Percentiles rank a stretch among this genome's conserved stretches.
Evolutionary conservation across 2,113 vertebrate species (phyloP).

Genomic region (Serinus canaria): DNA sequence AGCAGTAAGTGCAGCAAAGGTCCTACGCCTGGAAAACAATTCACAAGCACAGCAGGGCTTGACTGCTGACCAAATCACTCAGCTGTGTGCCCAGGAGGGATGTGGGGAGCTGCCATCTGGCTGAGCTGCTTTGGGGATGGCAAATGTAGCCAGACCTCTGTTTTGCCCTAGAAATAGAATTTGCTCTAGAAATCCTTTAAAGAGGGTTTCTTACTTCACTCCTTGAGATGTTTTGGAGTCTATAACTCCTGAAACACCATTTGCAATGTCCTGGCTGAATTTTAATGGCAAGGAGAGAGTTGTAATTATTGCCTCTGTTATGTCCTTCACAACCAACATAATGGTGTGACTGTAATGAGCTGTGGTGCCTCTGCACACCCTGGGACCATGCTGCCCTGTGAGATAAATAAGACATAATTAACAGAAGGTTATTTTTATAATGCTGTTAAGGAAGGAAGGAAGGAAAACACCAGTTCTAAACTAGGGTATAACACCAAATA

Average conservation of each 20-base stretch:
- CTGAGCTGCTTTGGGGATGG: background rate
- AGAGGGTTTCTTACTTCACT: background rate
- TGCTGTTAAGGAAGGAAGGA: background rate
- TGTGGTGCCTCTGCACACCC: background rate
- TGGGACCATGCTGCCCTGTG: background rate
- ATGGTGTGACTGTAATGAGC: background rate
- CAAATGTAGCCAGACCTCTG: background rate
- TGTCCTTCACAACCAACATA: background rate
- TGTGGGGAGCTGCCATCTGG: background rate
- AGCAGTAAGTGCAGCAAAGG: background rate
- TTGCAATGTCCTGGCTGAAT: background rate
- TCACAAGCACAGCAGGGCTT: background rate
- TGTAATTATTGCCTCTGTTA: slow-evolving; percentile 24
- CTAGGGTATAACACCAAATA: background rate
- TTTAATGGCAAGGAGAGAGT: background rate
- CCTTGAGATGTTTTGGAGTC: background rate
- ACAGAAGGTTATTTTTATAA: slow-evolving; percentile 1
- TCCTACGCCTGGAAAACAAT: accelerated
- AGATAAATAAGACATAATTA: background rate
- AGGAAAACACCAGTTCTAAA: background rate
- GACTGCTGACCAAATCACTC: background rate
- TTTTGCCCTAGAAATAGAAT: background rate
- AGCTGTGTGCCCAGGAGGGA: background rate
- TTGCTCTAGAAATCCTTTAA: background rate
- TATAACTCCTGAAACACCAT: background rate